phyloP scores from a whole-genome alignment of 2,888 invertebrate species.

The Pollenia griseotomentosa region DNA sequence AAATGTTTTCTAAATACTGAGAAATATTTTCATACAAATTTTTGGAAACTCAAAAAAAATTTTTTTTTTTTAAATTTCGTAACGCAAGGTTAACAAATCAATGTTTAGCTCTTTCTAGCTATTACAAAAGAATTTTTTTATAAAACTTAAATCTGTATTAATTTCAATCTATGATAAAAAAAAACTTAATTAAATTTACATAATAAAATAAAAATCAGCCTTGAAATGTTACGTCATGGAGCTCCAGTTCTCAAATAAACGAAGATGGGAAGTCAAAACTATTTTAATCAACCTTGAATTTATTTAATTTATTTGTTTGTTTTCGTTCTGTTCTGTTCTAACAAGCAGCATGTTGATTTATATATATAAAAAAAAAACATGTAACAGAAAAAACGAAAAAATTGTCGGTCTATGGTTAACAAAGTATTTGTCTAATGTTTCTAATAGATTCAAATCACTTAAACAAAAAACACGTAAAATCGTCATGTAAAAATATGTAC shows the following conservation, averaged over 20 bases:
- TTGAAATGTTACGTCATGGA: no score
- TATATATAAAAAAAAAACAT: background rate
- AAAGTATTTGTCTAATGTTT: background rate
- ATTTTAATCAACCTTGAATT: slow-evolving; percentile 7
- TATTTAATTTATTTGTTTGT: background rate
- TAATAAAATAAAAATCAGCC: no score
- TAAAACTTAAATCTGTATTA: no score
- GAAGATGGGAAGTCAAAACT: background rate
- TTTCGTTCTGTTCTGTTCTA: background rate
- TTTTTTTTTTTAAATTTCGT: no score
- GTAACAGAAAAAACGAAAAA: background rate
- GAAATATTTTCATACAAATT: no score
- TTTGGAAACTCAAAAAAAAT: no score
- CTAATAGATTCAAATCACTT: slow-evolving; percentile 6
- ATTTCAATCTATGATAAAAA: background rate
- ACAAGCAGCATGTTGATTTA: background rate
- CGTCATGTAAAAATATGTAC: slow-evolving; percentile 12
- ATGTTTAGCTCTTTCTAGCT: no score
- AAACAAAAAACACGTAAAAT: slow-evolving; percentile 5
- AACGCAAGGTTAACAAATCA: no score
- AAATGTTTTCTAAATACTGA: no score
- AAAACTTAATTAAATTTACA: background rate
- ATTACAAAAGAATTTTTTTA: no score
- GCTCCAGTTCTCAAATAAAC: background rate
- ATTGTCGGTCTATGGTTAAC: background rate